A percentile compares a stretch with the other conserved stretches of the same genome.
These are phyloP conservation scores for Drosophila parthenogenetica DNA, from an alignment of 2,888 invertebrate species.

Conservation along the genomic window DNA sequence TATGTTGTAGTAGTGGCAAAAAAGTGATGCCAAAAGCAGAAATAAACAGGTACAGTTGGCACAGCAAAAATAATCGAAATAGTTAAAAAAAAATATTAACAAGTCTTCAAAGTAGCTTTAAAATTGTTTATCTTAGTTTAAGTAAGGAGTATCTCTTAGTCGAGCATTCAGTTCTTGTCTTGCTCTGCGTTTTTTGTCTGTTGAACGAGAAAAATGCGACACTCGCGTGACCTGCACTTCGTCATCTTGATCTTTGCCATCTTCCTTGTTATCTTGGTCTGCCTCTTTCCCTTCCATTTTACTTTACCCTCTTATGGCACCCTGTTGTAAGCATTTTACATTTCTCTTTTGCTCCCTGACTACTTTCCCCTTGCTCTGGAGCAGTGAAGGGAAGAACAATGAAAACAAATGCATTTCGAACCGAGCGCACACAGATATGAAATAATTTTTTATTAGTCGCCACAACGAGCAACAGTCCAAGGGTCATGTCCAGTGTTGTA, in stretches of 20 bases:
- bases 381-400: slow-evolving; percentile 61
- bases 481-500: neutral
- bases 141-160: neutral
- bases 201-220: slow-evolving; percentile 56
- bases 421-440: slow-evolving; percentile 62
- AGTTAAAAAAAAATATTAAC: no score
- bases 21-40: no score
- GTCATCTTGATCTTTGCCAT: slow-evolving; percentile 72
- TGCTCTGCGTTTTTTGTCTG: slow-evolving; percentile 16
- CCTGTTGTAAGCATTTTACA: no score
- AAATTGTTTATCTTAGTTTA: no score
- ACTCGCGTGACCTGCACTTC: slow-evolving; percentile 72
- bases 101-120: no score
- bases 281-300: neutral
- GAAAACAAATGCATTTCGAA: slow-evolving; percentile 75
- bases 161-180: neutral
- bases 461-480: slow-evolving; percentile 31
- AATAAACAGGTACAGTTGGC: no score
- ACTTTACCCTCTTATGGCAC: no score
- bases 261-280: neutral
- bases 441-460: slow-evolving; percentile 76
- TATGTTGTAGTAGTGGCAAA: no score
- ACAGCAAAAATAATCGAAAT: no score
- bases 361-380: neutral
- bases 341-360: neutral